These are phyloP conservation scores for Pterobdella sp. DNA, from an alignment of 2,888 invertebrate species.

Conservation along the genomic window DNA sequence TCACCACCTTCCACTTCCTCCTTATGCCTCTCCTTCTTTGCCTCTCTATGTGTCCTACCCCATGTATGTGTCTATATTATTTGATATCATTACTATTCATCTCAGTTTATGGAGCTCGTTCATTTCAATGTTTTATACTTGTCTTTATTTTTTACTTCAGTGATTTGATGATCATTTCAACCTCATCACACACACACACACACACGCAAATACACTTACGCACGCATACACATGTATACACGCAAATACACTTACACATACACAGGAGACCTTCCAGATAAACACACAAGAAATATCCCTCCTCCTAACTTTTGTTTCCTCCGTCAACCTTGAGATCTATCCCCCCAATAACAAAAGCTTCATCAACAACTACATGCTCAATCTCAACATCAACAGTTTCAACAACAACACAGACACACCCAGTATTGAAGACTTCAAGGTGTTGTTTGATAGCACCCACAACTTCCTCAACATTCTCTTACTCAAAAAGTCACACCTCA, in stretches of 20 bases:
- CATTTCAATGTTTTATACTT: no score
- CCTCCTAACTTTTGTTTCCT: slow-evolving; percentile 1
- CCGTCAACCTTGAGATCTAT: slow-evolving; percentile 19
- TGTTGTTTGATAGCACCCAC: slow-evolving; percentile 15
- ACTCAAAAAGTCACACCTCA: not conserved
- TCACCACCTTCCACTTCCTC: not conserved
- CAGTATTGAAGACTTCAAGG: not conserved
- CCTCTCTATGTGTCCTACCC: not conserved
- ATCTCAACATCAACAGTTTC: not conserved
- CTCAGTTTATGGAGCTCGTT: no score
- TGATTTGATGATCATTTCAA: no score
- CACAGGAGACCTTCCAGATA: not conserved
- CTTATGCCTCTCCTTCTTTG: not conserved
- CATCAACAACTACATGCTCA: not conserved
- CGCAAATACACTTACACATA: no score
- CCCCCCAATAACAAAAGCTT: not conserved
- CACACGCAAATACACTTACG: no score
- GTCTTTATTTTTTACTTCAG: no score
- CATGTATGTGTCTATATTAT: no score
- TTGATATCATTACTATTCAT: no score
- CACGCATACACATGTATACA: no score
- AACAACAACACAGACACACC: no score
- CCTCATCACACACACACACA: no score
- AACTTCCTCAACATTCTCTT: slow-evolving; percentile 15
- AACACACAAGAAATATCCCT: slow-evolving; percentile 20